Evolutionary conservation across 2,113 vertebrate genomes (phyloP).

Genomic region (western clawed frog (Xenopus tropicalis)): UCB_Xtro_10.0 CM004443.2:64593501-64594000

Average conservation of each 20-base stretch:
- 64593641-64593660: slow-evolving; percentile 27
- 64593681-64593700: slow-evolving; percentile 37
- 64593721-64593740: slow-evolving; percentile 31
- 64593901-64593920: too few relatives aligned
- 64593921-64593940: too few relatives aligned
- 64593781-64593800: slow-evolving; percentile 22
- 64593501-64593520: slow-evolving; percentile 24
- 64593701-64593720: slow-evolving; percentile 24
- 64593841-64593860: too few relatives aligned
- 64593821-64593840: slow-evolving; percentile 15
- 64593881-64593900: too few relatives aligned
- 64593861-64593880: too few relatives aligned
- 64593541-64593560: slow-evolving; percentile 38
- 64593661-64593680: slow-evolving; percentile 39
- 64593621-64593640: slow-evolving; percentile 27
- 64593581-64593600: neutral
- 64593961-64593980: too few relatives aligned
- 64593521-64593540: slow-evolving; percentile 19
- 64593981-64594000: too few relatives aligned
- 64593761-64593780: slow-evolving; percentile 31
- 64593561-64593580: slow-evolving; percentile 29
- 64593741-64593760: slow-evolving; percentile 1
- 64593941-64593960: too few relatives aligned
- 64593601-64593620: slow-evolving; percentile 43
- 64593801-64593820: slow-evolving; percentile 37